These are phyloP conservation scores for Tetrapedia diversipes DNA, from an alignment of 2,888 invertebrate genomes.

Conservation along the genomic window DNA sequence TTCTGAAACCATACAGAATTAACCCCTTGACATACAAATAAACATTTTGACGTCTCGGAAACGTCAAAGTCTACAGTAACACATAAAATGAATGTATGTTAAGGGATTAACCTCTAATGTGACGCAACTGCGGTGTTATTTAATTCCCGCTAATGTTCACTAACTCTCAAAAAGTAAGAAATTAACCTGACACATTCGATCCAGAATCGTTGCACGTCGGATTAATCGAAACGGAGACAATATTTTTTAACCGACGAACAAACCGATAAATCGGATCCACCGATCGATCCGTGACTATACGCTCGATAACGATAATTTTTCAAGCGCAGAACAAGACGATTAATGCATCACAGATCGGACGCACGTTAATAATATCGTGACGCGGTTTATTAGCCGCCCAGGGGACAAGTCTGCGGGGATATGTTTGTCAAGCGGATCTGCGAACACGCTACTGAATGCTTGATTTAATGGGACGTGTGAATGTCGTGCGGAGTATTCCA, in stretches of 20 bases:
- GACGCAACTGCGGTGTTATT: no score
- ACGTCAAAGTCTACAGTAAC: no score
- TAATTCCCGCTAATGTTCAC: no score
- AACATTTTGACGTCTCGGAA: no score
- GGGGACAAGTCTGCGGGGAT: slow-evolving; percentile 34
- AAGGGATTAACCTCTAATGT: no score
- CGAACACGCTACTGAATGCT: slow-evolving; percentile 19
- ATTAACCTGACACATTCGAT: no score
- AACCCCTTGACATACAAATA: no score
- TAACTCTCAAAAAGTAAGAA: no score
- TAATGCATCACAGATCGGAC: slow-evolving; percentile 26
- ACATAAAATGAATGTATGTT: no score
- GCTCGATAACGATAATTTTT: not conserved
- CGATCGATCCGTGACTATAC: not conserved
- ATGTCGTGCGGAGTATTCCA: slow-evolving; percentile 21
- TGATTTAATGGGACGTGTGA: slow-evolving; percentile 40
- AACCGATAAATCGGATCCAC: not conserved
- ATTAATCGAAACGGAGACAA: not conserved
- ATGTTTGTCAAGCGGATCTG: slow-evolving; percentile 31
- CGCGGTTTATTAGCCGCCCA: slow-evolving; percentile 34
- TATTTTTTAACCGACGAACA: not conserved
- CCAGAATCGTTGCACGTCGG: no score
- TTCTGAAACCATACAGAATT: no score
- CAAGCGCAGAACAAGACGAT: slow-evolving; percentile 2
- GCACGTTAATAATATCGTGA: slow-evolving; percentile 30